Evolutionary conservation across 2,113 vertebrate species (phyloP).

Genomic region (Equus quagga): DNA sequence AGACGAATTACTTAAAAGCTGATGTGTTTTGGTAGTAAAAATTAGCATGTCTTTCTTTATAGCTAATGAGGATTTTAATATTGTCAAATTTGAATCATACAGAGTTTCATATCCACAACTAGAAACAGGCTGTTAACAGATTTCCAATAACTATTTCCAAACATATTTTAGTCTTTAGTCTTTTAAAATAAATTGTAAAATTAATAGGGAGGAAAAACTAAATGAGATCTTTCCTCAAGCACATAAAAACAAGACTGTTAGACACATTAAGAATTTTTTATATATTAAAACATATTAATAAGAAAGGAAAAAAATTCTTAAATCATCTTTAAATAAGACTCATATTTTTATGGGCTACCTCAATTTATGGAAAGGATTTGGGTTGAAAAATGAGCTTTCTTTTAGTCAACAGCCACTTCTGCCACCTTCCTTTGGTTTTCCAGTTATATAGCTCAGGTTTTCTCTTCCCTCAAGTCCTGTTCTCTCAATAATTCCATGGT

Average conservation of each 20-base stretch:
- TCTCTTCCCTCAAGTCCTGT: background rate
- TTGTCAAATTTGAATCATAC: background rate
- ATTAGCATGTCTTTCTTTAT: background rate
- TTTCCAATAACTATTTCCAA: constrained; percentile 36
- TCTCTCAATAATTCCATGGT: background rate
- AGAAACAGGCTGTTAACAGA: background rate
- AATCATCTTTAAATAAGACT: constrained; percentile 1
- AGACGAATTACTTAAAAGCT: constrained; percentile 49
- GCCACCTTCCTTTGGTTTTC: background rate
- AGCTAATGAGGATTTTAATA: constrained; percentile 52
- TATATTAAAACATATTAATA: constrained; percentile 10
- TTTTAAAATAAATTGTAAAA: constrained; percentile 62
- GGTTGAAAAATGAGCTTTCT: background rate
- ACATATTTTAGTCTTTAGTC: constrained; percentile 49
- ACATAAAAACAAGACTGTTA: background rate
- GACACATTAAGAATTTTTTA: background rate
- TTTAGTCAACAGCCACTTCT: background rate
- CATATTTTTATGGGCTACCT: background rate
- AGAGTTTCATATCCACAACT: background rate
- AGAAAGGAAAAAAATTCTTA: background rate
- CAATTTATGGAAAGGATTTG: background rate
- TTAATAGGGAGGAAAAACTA: constrained; percentile 36
- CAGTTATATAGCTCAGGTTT: constrained; percentile 13
- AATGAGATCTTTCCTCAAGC: constrained; percentile 10
- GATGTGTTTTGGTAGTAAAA: constrained; percentile 25